Evolutionary conservation across 2,113 vertebrate genomes (phyloP), one percentile per base, ranked within the genome.

Genomic region (Silurus meridionalis): DNA sequence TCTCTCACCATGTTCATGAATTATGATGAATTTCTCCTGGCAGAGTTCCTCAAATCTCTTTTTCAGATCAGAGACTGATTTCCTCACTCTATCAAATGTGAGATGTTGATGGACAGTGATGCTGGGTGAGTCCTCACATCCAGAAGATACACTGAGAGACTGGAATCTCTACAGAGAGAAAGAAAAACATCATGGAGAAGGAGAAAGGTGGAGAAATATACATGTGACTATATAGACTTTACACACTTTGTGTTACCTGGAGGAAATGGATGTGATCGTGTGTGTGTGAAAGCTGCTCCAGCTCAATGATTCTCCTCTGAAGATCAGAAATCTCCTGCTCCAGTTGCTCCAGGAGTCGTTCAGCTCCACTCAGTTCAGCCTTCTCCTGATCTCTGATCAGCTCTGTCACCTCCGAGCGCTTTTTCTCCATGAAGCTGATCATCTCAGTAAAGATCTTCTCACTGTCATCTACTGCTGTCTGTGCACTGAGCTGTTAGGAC

Each of bases 271-370:
- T 50, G 46, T 74, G 71, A 74, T 74, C 71, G 1, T 50, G 71
- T 50, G 71, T 74, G 71, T 88, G 46, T 83, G 86, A 89, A 83
- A 89, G 78, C 86, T 90, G 58, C 64, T 83, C 66, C 66, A 90
- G 50, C 61, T 85, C 78, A 75, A 78, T 19, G 21, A 83, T 57
- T 87, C 69, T 84, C 48, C 63, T 88, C 55, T 86, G 87, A 82
- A 89, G 82, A 63, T 85, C 50, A 79, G 63, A n/a, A 53, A 87
- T 88, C 64, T 90, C 83, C 80, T 80, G 72, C 28, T 85, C 25
- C 25, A 85, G 48, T 13, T 23, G 72, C 7, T 72, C 8, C 13
- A 11, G 64, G n/a, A 67, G n/a, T 67, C 9, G 23, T 28, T 25
- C 64, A 67, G 64, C 64, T 67, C n/a, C n/a, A 67, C 13, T 25